Percentiles rank a stretch among this genome's conserved stretches.
Evolutionary conservation across 2,797 vertebrate genomes (phyloP).

Genomic region (Myiothlypis chrysogaster): DNA sequence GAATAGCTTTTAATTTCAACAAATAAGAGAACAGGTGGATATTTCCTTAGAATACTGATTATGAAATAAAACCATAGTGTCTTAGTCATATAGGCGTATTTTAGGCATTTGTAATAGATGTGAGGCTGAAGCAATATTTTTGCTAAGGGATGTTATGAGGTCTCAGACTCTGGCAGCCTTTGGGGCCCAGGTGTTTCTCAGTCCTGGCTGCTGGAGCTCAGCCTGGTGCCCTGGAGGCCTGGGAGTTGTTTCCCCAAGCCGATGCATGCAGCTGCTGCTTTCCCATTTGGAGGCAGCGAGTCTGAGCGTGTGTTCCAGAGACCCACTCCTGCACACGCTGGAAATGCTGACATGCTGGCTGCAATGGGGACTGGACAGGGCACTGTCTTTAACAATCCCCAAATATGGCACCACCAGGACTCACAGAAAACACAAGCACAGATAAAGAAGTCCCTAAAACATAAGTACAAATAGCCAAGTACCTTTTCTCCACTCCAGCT

Average conservation of each 20-base stretch:
- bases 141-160: neutral
- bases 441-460: neutral
- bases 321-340: neutral
- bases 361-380: rapidly evolving
- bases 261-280: neutral
- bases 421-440: neutral
- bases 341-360: neutral
- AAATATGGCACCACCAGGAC: neutral
- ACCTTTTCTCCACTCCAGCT: neutral
- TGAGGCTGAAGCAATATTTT: neutral
- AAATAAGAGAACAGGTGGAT: conserved; percentile 65
- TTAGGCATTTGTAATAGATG: conserved; percentile 20
- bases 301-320: neutral
- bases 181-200: neutral
- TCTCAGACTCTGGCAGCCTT: neutral
- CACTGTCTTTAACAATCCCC: neutral
- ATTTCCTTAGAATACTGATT: conserved; percentile 59
- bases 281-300: neutral
- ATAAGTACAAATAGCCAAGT: neutral
- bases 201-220: neutral
- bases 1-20: conserved; percentile 66
- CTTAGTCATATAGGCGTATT: conserved; percentile 4
- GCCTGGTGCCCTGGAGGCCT: neutral
- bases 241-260: neutral
- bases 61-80: conserved; percentile 51